Evolutionary conservation across 2,113 vertebrate species (phyloP).

Genomic region (Cyprinodon brontotheroides): DNA sequence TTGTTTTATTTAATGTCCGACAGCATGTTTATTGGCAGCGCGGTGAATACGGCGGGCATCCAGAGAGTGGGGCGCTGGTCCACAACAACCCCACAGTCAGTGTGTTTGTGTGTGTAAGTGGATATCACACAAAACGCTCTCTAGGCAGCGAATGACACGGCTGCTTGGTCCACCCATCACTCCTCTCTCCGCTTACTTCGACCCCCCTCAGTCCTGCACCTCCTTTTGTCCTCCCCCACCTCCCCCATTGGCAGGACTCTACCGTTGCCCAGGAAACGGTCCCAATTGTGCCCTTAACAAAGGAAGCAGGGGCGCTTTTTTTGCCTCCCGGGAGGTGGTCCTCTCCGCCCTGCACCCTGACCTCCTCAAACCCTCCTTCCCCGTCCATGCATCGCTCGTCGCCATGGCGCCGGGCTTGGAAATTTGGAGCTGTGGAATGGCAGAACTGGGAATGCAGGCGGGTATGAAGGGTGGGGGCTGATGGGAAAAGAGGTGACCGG

Average conservation of each 20-base stretch:
- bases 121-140: constrained; percentile 54
- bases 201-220: constrained; percentile 19
- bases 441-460: constrained; percentile 35
- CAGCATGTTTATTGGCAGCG: constrained; percentile 74
- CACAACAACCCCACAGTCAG: constrained; percentile 33
- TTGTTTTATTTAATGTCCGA: constrained; percentile 79
- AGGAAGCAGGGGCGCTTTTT: constrained; percentile 70
- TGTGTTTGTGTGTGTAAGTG: constrained; percentile 29
- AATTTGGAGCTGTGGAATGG: constrained; percentile 68
- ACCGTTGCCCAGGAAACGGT: constrained; percentile 80
- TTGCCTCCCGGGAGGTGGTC: constrained; percentile 79
- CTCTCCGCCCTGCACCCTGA: constrained; percentile 76
- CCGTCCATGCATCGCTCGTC: constrained; percentile 73
- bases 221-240: constrained; percentile 68
- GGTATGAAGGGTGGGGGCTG: constrained; percentile 13
- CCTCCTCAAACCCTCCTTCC: constrained; percentile 69
- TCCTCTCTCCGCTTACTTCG: constrained; percentile 21
- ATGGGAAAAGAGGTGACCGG: constrained; percentile 49
- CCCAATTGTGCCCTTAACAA: constrained; percentile 83
- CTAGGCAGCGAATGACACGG: constrained; percentile 59
- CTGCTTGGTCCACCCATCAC: constrained; percentile 55
- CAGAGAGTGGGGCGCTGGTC: constrained; percentile 40
- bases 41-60: constrained; percentile 61
- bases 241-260: constrained; percentile 67
- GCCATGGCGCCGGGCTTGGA: constrained; percentile 72